Evolutionary conservation across 1,140 invertebrate genomes (phyloP).

Genomic region (Pemphigus obesinymphae): DNA sequence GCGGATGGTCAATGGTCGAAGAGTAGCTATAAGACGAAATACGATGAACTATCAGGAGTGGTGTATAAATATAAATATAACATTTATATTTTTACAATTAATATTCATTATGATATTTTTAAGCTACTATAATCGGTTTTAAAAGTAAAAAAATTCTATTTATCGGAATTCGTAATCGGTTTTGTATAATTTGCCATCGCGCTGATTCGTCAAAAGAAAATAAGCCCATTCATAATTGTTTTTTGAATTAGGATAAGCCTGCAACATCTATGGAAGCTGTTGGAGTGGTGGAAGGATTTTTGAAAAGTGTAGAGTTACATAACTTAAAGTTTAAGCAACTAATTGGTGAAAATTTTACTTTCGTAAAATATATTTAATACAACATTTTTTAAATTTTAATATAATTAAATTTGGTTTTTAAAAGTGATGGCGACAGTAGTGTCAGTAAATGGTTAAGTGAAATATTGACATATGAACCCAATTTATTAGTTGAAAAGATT

Average conservation of each 20-base stretch:
- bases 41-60: constrained; percentile 45
- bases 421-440: not conserved
- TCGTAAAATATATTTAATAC: not conserved
- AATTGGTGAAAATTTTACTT: not conserved
- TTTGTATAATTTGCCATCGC: not conserved
- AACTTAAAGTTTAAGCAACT: no score
- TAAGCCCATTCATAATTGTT: constrained; percentile 40
- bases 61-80: constrained; percentile 41
- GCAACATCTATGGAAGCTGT: constrained; percentile 48
- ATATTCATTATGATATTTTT: not conserved
- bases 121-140: not conserved
- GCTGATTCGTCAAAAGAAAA: not conserved
- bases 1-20: no score
- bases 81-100: not conserved
- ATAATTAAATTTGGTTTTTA: not conserved
- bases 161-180: no score
- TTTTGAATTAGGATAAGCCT: constrained; percentile 47
- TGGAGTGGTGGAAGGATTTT: constrained; percentile 48
- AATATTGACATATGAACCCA: not conserved
- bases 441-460: not conserved
- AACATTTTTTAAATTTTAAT: not conserved
- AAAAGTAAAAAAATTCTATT: no score
- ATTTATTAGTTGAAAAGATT: no score
- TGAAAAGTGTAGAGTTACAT: constrained; percentile 42
- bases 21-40: constrained; percentile 47